Base-by-base conservation (phyloP, 2,797 vertebrate genomes). In the Gallinago stenura region DNA sequence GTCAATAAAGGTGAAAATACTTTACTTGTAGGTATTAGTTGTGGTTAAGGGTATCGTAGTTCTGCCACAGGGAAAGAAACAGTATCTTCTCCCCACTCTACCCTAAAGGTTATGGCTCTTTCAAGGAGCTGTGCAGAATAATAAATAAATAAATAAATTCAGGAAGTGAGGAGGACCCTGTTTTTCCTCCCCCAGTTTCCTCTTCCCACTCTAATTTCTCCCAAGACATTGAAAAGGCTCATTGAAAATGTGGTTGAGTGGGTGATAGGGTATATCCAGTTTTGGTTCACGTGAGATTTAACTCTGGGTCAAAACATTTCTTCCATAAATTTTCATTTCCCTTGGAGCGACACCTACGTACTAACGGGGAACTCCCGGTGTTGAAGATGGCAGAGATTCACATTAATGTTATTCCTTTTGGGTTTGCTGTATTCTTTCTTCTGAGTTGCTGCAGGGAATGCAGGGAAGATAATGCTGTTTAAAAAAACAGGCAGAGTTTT, bases 281-380 rank as follows among this genome's bases (percentile, higher is more conserved):
- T 86, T 56, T 37, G 72, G 76, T 75, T 92, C 89, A 58, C 11
- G 2, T 11, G 30, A 91, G 53, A 86, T 62, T 48, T 51, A 43
- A 76, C 58, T 48, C 48, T 25, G 26, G 85, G 82, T 95, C 84
- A 90, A 76, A 87, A 62, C n/a, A 83, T 58, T 83, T 39, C 61
- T 58, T 50, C 33, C 7, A 7, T 35, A 35, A 46, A 58, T 58
- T 46, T 54, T 80, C 58, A 14, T 66, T 82, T 93, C 56, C 70
- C 39, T 82, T 45, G 28, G 41, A 85, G 51, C 26, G 39, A 87
- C 62, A 72, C 31, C 56, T 79, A 43, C 51, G 73, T 73, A 33
- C 35, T 89, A 91, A 93, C 43, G 13, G 83, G 20, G 64, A 87
- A 54, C 70, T 91, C 51, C 80, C 8, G 20, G 41, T 70, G 70